Evolutionary conservation across 2,113 vertebrate species (phyloP).

Genomic region (Sceloporus undulatus): DNA sequence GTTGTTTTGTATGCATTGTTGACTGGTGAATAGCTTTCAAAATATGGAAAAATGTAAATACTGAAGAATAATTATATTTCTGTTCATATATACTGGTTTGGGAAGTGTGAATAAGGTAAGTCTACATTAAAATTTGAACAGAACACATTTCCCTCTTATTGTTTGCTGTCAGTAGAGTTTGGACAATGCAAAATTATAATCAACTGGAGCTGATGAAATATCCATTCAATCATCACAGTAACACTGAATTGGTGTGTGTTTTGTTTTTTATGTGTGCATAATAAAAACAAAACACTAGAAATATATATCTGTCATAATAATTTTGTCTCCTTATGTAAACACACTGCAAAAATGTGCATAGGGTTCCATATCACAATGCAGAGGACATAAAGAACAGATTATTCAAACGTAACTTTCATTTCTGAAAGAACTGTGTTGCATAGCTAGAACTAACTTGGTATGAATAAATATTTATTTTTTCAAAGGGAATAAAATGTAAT

Average conservation of each 20-base stretch:
- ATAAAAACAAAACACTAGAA: background rate
- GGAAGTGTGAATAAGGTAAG: background rate
- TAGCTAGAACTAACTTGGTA: background rate
- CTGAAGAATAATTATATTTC: background rate
- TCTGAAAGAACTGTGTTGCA: background rate
- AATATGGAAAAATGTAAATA: background rate
- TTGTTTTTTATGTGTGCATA: background rate
- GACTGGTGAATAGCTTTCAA: background rate
- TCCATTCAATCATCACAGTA: background rate
- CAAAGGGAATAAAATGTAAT: background rate
- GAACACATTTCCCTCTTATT: background rate
- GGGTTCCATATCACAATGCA: background rate
- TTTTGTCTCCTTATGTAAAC: slow-evolving; percentile 17
- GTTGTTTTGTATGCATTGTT: background rate
- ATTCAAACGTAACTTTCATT: slow-evolving; percentile 6
- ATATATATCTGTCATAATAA: background rate
- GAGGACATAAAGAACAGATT: background rate
- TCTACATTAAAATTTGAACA: background rate
- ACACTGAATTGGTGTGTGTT: background rate
- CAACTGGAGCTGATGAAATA: background rate
- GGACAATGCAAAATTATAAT: background rate
- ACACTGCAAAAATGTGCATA: background rate
- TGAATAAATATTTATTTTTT: background rate
- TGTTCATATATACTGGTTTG: background rate
- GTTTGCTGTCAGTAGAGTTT: background rate